These are phyloP conservation scores for Apodemia zela DNA, from an alignment of 2,888 invertebrate genomes.

Conservation along the genomic window DNA sequence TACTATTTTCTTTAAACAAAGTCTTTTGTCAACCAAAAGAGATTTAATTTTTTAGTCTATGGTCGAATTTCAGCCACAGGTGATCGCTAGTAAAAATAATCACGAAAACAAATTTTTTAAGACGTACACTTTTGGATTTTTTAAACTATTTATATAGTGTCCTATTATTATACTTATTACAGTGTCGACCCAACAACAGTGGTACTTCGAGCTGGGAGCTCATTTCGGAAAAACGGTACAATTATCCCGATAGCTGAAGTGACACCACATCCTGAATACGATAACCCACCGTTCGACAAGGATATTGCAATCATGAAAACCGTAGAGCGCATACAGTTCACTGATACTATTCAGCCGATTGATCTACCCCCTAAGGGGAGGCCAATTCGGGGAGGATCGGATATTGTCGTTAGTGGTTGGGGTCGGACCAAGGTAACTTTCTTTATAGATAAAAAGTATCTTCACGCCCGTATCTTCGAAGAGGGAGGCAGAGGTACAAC, in stretches of 20 bases:
- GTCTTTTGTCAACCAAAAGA: too few relatives aligned
- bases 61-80: too few relatives aligned
- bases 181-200: conserved; percentile 63
- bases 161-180: conserved; percentile 29
- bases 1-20: too few relatives aligned
- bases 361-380: conserved; percentile 43
- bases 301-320: conserved; percentile 68
- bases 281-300: conserved; percentile 61
- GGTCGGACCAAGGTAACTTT: conserved; percentile 52
- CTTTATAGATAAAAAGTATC: too few relatives aligned
- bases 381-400: conserved; percentile 36
- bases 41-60: too few relatives aligned
- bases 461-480: too few relatives aligned
- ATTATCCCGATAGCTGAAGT: conserved; percentile 62
- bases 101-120: too few relatives aligned
- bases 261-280: conserved; percentile 57
- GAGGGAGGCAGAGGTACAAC: too few relatives aligned
- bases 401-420: conserved; percentile 63
- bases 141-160: too few relatives aligned
- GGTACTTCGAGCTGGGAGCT: conserved; percentile 68
- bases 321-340: conserved; percentile 51
- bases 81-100: too few relatives aligned
- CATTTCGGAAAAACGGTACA: conserved; percentile 60
- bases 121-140: too few relatives aligned
- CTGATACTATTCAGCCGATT: conserved; percentile 51